Evolutionary conservation across 2,797 vertebrate species (phyloP).

Genomic region (Fratercula arctica): DNA sequence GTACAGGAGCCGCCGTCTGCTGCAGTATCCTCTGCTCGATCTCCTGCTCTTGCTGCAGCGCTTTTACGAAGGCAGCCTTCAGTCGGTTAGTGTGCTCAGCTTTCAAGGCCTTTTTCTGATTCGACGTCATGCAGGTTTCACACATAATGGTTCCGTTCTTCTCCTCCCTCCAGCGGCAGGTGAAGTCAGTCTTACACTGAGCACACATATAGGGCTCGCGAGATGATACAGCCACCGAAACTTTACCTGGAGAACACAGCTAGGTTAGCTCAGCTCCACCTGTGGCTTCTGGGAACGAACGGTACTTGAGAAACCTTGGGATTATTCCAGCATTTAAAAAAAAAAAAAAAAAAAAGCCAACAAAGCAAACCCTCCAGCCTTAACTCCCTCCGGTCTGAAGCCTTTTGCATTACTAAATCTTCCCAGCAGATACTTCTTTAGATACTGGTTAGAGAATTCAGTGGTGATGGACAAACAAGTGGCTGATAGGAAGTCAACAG

Average conservation of each 20-base stretch:
- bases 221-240: conserved; percentile 69
- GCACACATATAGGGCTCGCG: conserved; percentile 93
- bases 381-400: neutral
- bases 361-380: neutral
- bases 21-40: conserved; percentile 96
- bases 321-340: neutral
- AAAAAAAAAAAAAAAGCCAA: neutral
- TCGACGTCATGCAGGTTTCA: conserved; percentile 97
- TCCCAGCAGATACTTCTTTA: neutral
- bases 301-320: neutral
- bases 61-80: conserved; percentile 97
- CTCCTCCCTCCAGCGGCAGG: conserved; percentile 97
- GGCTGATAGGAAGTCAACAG: neutral
- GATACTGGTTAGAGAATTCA: too few species aligned
- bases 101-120: conserved; percentile 95
- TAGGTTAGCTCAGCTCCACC: neutral
- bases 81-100: conserved; percentile 95
- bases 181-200: conserved; percentile 99
- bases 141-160: conserved; percentile 92
- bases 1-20: conserved; percentile 75
- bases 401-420: neutral
- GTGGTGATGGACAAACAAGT: neutral
- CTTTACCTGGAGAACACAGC: conserved; percentile 78
- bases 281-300: accelerated
- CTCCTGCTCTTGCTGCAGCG: conserved; percentile 98